These are phyloP conservation scores for Danionella cerebrum DNA, from an alignment of 2,113 vertebrate genomes.

Conservation along the genomic window DNA sequence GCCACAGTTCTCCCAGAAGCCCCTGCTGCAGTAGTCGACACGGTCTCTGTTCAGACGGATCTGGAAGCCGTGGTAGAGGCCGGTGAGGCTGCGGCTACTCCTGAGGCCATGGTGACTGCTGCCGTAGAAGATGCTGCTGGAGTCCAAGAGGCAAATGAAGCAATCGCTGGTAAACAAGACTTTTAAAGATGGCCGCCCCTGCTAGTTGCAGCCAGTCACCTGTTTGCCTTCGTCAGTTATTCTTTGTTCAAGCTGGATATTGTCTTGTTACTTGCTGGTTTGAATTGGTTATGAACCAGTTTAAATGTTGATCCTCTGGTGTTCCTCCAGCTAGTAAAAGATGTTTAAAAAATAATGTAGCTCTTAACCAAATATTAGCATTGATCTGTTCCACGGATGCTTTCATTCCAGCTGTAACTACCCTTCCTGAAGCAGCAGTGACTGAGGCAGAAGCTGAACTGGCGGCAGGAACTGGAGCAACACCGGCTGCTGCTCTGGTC, in stretches of 20 bases:
- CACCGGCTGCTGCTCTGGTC: constrained; percentile 54
- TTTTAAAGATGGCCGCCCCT: neutral
- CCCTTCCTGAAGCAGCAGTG: neutral
- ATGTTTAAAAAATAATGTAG: no score
- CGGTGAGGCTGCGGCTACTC: constrained; percentile 48
- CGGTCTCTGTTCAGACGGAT: constrained; percentile 52
- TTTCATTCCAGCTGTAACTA: constrained; percentile 7
- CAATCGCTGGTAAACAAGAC: constrained; percentile 51
- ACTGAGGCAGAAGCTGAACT: constrained; percentile 31
- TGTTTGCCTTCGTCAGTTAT: no score
- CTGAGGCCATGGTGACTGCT: constrained; percentile 51
- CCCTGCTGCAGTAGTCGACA: constrained; percentile 42
- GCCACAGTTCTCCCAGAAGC: constrained; percentile 26
- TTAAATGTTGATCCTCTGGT: no score
- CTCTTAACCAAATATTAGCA: neutral
- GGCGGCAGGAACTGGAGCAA: constrained; percentile 38
- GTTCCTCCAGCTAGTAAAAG: no score
- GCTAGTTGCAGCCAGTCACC: no score
- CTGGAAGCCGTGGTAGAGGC: constrained; percentile 42
- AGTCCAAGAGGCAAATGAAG: constrained; percentile 61
- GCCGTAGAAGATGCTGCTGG: constrained; percentile 56
- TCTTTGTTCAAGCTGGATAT: no score
- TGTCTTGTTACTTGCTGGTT: no score
- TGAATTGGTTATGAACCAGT: no score
- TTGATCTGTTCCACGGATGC: neutral